Conservation (phyloP, 2,888 invertebrate species). For the Drosophila cognata region DNA sequence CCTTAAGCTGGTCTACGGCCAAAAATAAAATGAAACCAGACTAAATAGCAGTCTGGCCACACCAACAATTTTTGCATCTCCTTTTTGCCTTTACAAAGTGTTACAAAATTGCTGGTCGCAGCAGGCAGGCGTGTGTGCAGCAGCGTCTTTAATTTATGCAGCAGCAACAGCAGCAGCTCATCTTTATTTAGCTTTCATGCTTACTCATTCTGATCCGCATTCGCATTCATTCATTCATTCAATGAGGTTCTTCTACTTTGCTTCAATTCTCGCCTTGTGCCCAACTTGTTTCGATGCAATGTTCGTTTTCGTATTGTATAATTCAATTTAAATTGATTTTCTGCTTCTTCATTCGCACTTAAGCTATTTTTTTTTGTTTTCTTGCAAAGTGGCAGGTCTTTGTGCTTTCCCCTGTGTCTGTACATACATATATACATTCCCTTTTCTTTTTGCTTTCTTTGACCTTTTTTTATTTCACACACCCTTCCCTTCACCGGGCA, state of each 20-base stretch:
- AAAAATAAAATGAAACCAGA: slow-evolving; percentile 50
- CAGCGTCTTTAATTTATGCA: slow-evolving; percentile 66
- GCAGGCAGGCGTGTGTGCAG: slow-evolving; percentile 6
- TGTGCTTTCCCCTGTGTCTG: slow-evolving; percentile 47
- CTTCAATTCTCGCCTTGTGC: slow-evolving; percentile 46
- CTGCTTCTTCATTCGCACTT: slow-evolving; percentile 24
- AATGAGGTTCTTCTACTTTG: slow-evolving; percentile 37
- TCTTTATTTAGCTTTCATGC: slow-evolving; percentile 71
- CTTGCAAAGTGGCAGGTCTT: slow-evolving; percentile 31
- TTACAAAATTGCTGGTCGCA: slow-evolving; percentile 59
- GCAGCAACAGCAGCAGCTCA: slow-evolving; percentile 46
- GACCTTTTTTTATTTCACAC: slow-evolving; percentile 37
- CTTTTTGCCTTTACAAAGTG: slow-evolving; percentile 60
- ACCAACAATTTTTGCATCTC: slow-evolving; percentile 53
- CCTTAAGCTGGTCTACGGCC: slow-evolving; percentile 28
- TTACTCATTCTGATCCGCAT: slow-evolving; percentile 44
- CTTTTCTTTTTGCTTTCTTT: slow-evolving; percentile 50
- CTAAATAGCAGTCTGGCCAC: slow-evolving; percentile 33
- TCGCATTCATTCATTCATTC: slow-evolving; percentile 44
- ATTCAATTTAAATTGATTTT: slow-evolving; percentile 78
- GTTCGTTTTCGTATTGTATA: slow-evolving; percentile 61
- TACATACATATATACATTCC: slow-evolving; percentile 20
- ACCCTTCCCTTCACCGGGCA: slow-evolving; percentile 1
- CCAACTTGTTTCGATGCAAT: slow-evolving; percentile 51
- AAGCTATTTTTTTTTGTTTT: slow-evolving; percentile 23